These are phyloP conservation scores for Ptychadena robeensis DNA, from an alignment of 2,797 vertebrate species.

Conservation along the genomic window DNA sequence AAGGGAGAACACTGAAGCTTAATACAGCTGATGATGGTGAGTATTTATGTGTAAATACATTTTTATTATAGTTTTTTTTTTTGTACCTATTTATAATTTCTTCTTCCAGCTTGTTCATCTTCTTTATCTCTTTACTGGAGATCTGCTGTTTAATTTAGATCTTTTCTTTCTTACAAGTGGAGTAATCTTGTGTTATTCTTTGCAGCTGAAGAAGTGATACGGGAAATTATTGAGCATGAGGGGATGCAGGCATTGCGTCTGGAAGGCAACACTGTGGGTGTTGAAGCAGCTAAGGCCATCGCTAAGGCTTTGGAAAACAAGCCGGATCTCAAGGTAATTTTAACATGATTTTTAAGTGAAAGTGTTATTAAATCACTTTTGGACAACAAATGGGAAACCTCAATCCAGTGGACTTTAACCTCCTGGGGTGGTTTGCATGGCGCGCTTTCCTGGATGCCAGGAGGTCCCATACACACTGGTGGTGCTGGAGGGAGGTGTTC, in stretches of 20 bases:
- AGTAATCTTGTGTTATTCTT: background rate
- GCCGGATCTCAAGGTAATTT: slow-evolving; percentile 85
- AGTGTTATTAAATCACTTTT: no score
- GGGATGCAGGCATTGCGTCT: slow-evolving; percentile 88
- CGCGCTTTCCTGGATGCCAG: no score
- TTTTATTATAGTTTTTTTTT: background rate
- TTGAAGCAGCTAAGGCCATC: slow-evolving; percentile 91
- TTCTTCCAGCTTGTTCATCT: no score
- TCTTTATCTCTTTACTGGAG: no score
- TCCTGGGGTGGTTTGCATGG: no score
- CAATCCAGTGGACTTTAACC: no score
- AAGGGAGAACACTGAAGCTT: slow-evolving; percentile 91
- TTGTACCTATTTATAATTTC: no score
- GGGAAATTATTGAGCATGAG: slow-evolving; percentile 87
- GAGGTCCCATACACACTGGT: no score
- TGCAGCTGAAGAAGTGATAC: slow-evolving; percentile 88
- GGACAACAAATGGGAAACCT: no score
- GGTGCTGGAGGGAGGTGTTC: no score
- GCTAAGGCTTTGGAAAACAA: slow-evolving; percentile 92
- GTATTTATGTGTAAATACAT: slow-evolving; percentile 52
- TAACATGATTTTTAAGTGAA: background rate
- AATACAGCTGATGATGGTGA: slow-evolving; percentile 91
- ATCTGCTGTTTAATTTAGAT: no score
- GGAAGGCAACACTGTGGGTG: slow-evolving; percentile 94
- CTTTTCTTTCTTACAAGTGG: no score